Percentiles rank a stretch among this genome's conserved stretches.
Conservation (phyloP, 2,888 invertebrate species). For the Drosophila nigritarsus region DNA sequence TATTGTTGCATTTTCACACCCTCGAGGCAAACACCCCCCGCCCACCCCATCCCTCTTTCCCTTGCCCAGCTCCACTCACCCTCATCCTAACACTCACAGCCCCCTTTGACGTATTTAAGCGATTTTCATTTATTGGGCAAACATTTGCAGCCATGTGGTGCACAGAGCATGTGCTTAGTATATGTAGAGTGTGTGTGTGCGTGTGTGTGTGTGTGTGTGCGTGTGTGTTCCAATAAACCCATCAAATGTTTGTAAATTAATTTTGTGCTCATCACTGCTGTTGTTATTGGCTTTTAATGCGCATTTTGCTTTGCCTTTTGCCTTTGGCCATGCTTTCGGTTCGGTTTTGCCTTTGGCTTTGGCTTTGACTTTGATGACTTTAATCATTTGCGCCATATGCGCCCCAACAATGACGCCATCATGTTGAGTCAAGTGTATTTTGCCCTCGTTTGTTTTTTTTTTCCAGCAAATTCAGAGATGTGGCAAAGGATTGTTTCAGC, state of each 20-base stretch:
- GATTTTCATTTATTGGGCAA: slow-evolving; percentile 68
- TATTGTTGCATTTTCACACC: slow-evolving; percentile 68
- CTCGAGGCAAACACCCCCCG: slow-evolving; percentile 1
- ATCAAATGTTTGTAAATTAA: slow-evolving; percentile 76
- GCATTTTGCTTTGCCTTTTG: slow-evolving; percentile 52
- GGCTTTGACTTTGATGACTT: slow-evolving; percentile 49
- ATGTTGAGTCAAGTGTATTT: slow-evolving; percentile 3
- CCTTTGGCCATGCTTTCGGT: slow-evolving; percentile 12
- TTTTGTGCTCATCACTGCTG: slow-evolving; percentile 77
- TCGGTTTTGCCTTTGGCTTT: slow-evolving; percentile 16
- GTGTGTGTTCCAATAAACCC: slow-evolving; percentile 56
- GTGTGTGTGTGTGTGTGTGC: slow-evolving; percentile 3
- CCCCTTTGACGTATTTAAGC: slow-evolving; percentile 54
- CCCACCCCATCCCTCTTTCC: background rate
- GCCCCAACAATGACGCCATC: slow-evolving; percentile 67
- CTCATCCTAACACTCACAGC: background rate
- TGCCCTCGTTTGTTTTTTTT: background rate
- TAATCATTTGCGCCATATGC: slow-evolving; percentile 71
- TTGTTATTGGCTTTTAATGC: slow-evolving; percentile 80
- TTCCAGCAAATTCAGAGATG: background rate
- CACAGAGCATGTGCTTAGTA: slow-evolving; percentile 4
- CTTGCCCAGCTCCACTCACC: background rate
- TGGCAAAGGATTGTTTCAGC: background rate
- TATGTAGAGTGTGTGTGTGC: background rate
- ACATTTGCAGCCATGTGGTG: slow-evolving; percentile 71